phyloP scores from a whole-genome alignment of 2,888 invertebrate genomes.

The Brachyptera putata region DNA sequence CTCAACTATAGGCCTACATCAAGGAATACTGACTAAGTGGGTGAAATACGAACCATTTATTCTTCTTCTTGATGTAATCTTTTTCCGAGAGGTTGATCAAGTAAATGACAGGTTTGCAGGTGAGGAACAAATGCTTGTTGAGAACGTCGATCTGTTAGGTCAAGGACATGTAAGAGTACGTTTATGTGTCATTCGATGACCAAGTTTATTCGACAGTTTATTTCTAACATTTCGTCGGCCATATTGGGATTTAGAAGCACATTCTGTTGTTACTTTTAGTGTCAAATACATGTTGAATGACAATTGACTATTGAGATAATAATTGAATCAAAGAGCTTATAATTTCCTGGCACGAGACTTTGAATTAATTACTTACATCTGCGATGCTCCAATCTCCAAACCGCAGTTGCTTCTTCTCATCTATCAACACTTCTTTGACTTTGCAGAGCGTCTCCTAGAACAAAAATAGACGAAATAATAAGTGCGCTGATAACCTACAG shows the following conservation, averaged over 20 bases:
- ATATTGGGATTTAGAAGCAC: no score
- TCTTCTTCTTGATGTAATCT: conserved; percentile 97
- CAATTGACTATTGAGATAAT: no score
- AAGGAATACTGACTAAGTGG: conserved; percentile 37
- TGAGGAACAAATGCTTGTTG: conserved; percentile 94
- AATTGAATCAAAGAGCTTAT: no score
- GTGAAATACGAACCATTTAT: no score
- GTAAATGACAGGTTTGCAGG: conserved; percentile 96
- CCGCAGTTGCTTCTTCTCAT: conserved; percentile 89
- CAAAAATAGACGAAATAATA: conserved; percentile 31
- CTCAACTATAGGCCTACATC: no score
- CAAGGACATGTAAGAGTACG: conserved; percentile 32
- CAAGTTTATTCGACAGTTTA: no score
- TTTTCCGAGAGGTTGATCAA: conserved; percentile 95
- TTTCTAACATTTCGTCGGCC: no score
- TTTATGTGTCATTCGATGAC: no score
- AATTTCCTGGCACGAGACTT: not conserved
- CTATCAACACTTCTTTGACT: conserved; percentile 75
- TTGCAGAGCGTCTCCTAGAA: conserved; percentile 80
- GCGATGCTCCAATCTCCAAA: conserved; percentile 90
- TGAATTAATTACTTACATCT: conserved; percentile 63
- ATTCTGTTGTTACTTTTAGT: no score
- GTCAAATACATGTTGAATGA: no score
- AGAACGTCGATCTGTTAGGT: conserved; percentile 90
- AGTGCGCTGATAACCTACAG: not conserved